Percentiles rank a stretch among this genome's conserved stretches.
phyloP scores from a whole-genome alignment of 1,140 invertebrate species.

The Drosophila jambulina region DNA sequence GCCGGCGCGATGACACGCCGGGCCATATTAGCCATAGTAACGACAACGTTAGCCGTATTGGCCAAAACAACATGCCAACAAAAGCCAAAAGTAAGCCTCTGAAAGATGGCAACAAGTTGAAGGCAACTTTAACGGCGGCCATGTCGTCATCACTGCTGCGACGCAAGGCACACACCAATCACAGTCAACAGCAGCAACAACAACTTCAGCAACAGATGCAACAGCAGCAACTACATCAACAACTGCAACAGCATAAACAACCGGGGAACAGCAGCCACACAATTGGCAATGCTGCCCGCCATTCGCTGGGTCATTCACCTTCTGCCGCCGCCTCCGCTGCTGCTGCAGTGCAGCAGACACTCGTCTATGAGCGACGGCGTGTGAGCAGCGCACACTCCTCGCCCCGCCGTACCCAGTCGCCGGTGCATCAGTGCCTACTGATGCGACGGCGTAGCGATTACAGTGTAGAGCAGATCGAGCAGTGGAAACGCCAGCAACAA shows the following conservation, averaged over 20 bases:
- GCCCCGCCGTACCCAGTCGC: slow-evolving; percentile 63
- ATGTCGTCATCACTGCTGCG: slow-evolving; percentile 71
- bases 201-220: slow-evolving; percentile 23
- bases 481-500: slow-evolving; percentile 73
- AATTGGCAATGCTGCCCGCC: slow-evolving; percentile 65
- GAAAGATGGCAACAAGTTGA: slow-evolving; percentile 71
- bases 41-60: slow-evolving; percentile 17
- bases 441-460: slow-evolving; percentile 82
- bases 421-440: slow-evolving; percentile 74
- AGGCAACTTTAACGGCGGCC: slow-evolving; percentile 70
- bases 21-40: slow-evolving; percentile 27
- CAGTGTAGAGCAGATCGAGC: slow-evolving; percentile 75
- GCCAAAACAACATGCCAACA: slow-evolving; percentile 16
- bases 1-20: slow-evolving; percentile 70
- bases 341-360: slow-evolving; percentile 59
- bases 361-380: slow-evolving; percentile 70
- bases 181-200: slow-evolving; percentile 44
- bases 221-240: slow-evolving; percentile 37
- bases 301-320: slow-evolving; percentile 74
- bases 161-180: slow-evolving; percentile 63
- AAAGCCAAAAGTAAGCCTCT: slow-evolving; percentile 48
- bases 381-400: slow-evolving; percentile 66
- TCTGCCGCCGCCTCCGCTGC: slow-evolving; percentile 36
- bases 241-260: slow-evolving; percentile 54
- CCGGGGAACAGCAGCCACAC: slow-evolving; percentile 32